Evolutionary conservation across 1,140 invertebrate genomes (phyloP).

Genomic region (Gonatopus flavifemur): DNA sequence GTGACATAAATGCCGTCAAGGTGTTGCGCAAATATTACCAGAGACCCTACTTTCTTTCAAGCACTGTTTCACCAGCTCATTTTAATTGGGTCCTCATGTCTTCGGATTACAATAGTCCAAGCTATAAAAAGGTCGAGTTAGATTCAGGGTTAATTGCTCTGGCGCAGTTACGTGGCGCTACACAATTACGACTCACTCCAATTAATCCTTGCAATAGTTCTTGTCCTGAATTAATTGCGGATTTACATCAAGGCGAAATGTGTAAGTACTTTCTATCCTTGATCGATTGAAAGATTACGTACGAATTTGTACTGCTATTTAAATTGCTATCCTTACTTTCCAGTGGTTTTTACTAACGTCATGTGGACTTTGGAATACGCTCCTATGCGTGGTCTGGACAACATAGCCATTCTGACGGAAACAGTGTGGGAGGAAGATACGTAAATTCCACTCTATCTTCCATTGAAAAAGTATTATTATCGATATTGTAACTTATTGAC

Average conservation of each 20-base stretch:
- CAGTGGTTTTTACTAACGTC: slow-evolving; percentile 70
- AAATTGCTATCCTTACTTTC: too few relatives aligned
- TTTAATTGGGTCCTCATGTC: slow-evolving; percentile 83
- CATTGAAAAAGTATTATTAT: background rate
- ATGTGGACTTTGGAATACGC: slow-evolving; percentile 79
- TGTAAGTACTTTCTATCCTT: slow-evolving; percentile 57
- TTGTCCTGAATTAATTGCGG: slow-evolving; percentile 68
- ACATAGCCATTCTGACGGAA: slow-evolving; percentile 75
- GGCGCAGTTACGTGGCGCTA: slow-evolving; percentile 72
- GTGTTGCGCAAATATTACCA: slow-evolving; percentile 70
- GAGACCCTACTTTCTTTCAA: slow-evolving; percentile 74
- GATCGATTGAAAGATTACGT: background rate
- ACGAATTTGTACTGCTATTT: slow-evolving; percentile 5
- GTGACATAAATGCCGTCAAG: slow-evolving; percentile 75
- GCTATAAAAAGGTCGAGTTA: slow-evolving; percentile 73
- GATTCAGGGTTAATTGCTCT: slow-evolving; percentile 71
- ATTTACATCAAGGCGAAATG: slow-evolving; percentile 70
- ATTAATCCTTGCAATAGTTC: slow-evolving; percentile 69
- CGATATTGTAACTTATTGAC: background rate
- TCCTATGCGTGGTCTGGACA: slow-evolving; percentile 68
- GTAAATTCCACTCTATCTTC: slow-evolving; percentile 21
- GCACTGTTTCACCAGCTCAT: slow-evolving; percentile 72
- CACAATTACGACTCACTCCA: slow-evolving; percentile 66
- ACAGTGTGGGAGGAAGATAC: slow-evolving; percentile 67
- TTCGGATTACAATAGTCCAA: slow-evolving; percentile 71